Conservation (phyloP, 2,797 vertebrate genomes). For the Pseudopleuronectes americanus region DNA sequence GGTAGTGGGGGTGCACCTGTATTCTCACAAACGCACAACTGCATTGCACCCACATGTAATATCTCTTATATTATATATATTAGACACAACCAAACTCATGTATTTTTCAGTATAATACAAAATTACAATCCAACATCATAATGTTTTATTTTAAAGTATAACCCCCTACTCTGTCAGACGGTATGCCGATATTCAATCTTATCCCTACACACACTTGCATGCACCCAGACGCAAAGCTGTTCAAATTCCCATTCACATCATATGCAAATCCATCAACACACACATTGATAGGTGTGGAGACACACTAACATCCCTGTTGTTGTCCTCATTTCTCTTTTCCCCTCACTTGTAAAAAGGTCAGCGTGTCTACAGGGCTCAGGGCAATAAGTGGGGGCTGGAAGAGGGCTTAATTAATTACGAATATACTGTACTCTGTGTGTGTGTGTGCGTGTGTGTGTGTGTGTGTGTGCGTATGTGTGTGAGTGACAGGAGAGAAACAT, state of each 20-base stretch:
- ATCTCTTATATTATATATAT: too few species aligned
- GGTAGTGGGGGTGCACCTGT: too few species aligned
- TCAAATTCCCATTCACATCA: not conserved
- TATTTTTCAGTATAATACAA: too few species aligned
- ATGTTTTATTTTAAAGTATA: not conserved
- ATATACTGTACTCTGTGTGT: constrained; percentile 15
- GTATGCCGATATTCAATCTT: not conserved
- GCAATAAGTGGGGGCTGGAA: constrained; percentile 24
- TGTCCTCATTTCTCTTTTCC: constrained; percentile 12
- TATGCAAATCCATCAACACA: constrained; percentile 5
- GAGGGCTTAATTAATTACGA: constrained; percentile 49
- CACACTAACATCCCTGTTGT: not conserved
- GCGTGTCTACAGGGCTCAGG: constrained; percentile 8
- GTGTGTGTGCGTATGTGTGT: too few species aligned
- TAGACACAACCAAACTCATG: too few species aligned
- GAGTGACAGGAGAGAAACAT: not conserved
- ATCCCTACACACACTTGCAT: not conserved
- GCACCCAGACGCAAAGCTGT: not conserved
- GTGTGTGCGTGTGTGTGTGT: not conserved
- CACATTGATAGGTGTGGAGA: not conserved
- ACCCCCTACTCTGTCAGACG: not conserved
- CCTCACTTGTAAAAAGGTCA: constrained; percentile 49
- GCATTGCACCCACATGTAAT: too few species aligned
- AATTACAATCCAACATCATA: not conserved
- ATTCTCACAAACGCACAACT: too few species aligned